Base-by-base conservation (phyloP, 2,797 vertebrate genomes). In the Neostethus bicornis region DNA sequence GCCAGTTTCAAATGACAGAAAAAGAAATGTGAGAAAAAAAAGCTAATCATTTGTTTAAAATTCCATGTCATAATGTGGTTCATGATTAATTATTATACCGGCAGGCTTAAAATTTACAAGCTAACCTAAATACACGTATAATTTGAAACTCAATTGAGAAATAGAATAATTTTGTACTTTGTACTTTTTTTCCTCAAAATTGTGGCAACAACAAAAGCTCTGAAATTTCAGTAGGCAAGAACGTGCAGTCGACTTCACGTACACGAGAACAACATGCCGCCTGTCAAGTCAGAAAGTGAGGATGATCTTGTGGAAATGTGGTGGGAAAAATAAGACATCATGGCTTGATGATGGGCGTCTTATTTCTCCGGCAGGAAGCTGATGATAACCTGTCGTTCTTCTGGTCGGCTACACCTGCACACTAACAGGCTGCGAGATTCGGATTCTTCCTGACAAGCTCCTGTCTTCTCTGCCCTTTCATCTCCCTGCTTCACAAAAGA, bases 381-480 rank as follows among this genome's bases (percentile, higher is more conserved):
- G 75, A 71, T 73, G 88, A 87, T 86, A 87, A 85, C 85, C 84
- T 69, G 85, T 67, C 69, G 64, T 83, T 80, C 83, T 86, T 84
- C 81, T 79, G 83, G 83, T 86, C 83, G 53, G 83, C 68, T 89
- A 77, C 85, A 87, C 83, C 80, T 88, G 85, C 72, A 79, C 74
- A 62, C 78, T 84, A 80, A 85, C 80, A 69, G 84, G 71, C 83
- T 73, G 80, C 83, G 77, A 77, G 67, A 75, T 79, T 67, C 43
- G 58, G 65, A 69, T 79, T 70, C 70, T 68, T 77, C 67, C 74
- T 89, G 87, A 90, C 81, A 84, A 77, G 86, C 85, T 76, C 62
- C 82, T 76, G 84, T 90, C 87, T 84, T 76, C 73, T 62, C 61
- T 82, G 70, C 81, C 83, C 83, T 92, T 89, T 92, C 89, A 91